Evolutionary conservation across 2,797 vertebrate species (phyloP), one percentile per base, ranked within the genome.

Genomic region (Sebastes umbrosus): DNA sequence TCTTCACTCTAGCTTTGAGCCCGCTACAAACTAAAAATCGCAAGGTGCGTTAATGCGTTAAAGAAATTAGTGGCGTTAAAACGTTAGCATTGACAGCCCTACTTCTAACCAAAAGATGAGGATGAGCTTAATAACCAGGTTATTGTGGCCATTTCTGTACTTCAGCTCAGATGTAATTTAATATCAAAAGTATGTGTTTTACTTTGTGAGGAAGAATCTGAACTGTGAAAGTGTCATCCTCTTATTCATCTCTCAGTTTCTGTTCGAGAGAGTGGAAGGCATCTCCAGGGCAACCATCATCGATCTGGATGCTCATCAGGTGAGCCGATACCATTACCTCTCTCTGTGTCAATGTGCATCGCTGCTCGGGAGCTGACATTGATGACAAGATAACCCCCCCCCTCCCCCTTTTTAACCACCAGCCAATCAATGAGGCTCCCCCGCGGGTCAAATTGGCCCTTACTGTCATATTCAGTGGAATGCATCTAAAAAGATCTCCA

Each of bases 241-340:
- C 29, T 55, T 10, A 10, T 84, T 69, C 22, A 5, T 87, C 11
- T 84, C 34, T 64, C 90, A 99, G 97, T 98, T 99, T 88, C 94
- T 99, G 77, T 99, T 99, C 93, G 97, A 99, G 65, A 95, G 97
- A 85, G 95, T 98, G 67, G 96, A 97, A 88, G 96, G 97, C 52
- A 89, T 99, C 83, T 96, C 96, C 88, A 97, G 89, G 92, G 98
- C 96, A 31, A 97, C 96, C 63, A 98, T 99, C 90, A 97, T 99
- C 32, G 97, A 99, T 89, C 95, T 99, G 67, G 98, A 99, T 70
- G 98, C 97, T 89, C 98, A 99, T 93, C 98, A 99, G 97, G 98
- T 99, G 92, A 96, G 96, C 83, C 60, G 5, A 60, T 52, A 67
- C 52, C 36, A 70, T 82, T 74, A 52, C 62, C 50, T 70, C 43